phyloP scores from a whole-genome alignment of 2,797 vertebrate species.

The Centroberyx gerrardi region DNA sequence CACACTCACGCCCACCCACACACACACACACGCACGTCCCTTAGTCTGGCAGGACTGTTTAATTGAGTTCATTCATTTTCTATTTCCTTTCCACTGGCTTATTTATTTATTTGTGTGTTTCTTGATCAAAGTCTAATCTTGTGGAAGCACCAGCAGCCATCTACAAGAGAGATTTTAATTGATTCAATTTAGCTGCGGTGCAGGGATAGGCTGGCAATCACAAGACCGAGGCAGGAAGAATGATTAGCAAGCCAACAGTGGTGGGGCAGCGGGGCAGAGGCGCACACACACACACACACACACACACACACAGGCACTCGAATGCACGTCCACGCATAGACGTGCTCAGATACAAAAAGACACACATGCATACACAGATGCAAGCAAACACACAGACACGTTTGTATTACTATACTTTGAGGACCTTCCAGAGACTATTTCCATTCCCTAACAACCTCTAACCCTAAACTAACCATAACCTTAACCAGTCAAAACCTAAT shows the following conservation, averaged over 20 bases:
- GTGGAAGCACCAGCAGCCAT: conserved; percentile 75
- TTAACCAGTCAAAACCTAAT: too few species aligned
- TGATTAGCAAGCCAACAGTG: conserved; percentile 72
- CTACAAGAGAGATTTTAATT: conserved; percentile 79
- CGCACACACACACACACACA: conserved; percentile 15
- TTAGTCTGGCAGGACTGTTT: conserved; percentile 43
- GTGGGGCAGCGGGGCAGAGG: conserved; percentile 32
- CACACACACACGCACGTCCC: not conserved
- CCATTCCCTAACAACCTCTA: too few species aligned
- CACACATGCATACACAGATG: not conserved
- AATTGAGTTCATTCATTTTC: conserved; percentile 75
- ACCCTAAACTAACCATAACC: too few species aligned
- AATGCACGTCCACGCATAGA: not conserved
- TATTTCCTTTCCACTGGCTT: conserved; percentile 64
- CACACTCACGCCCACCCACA: not conserved
- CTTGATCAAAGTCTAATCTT: conserved; percentile 79
- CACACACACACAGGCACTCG: conserved; percentile 1
- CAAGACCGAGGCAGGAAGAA: conserved; percentile 67
- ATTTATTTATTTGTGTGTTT: conserved; percentile 79
- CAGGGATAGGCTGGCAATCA: conserved; percentile 72
- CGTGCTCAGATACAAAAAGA: not conserved
- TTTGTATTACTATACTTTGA: too few species aligned
- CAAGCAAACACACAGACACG: not conserved
- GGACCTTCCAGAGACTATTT: too few species aligned
- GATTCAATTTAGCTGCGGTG: conserved; percentile 82